Evolutionary conservation across 2,113 vertebrate species (phyloP).

Genomic region (Serinus canaria): DNA sequence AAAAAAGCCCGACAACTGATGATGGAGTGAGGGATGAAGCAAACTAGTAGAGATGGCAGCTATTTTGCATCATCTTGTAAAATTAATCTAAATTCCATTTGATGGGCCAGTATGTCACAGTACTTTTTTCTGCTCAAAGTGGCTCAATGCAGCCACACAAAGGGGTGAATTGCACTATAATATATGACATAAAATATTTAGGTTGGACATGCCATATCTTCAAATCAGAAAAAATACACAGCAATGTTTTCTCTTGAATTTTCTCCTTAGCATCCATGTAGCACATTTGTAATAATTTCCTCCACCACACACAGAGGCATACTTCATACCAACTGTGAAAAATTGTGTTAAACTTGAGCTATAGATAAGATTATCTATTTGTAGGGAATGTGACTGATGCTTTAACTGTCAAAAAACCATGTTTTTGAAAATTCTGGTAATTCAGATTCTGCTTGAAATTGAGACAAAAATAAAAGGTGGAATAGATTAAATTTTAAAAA

Average conservation of each 20-base stretch:
- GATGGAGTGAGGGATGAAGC: not conserved
- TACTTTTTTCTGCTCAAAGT: not conserved
- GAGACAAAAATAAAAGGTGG: not conserved
- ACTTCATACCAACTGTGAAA: slow-evolving; percentile 9
- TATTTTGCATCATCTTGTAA: not conserved
- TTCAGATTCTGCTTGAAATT: not conserved
- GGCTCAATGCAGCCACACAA: not conserved
- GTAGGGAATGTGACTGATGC: not conserved
- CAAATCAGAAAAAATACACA: slow-evolving; percentile 45
- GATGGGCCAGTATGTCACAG: not conserved
- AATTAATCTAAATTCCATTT: not conserved
- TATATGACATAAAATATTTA: not conserved
- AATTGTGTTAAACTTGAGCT: slow-evolving; percentile 18
- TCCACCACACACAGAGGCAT: not conserved
- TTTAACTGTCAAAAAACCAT: not conserved
- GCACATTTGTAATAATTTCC: slow-evolving; percentile 20
- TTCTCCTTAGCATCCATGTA: not conserved
- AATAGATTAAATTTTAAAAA: not conserved
- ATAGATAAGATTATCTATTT: not conserved
- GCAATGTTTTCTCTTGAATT: not conserved
- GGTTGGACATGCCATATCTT: not conserved
- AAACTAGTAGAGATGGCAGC: not conserved
- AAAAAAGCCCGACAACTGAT: not conserved
- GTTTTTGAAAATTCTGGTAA: not conserved
- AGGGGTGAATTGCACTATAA: not conserved